Percentiles rank a stretch among this genome's conserved stretches.
phyloP scores from a whole-genome alignment of 2,888 invertebrate genomes.

The Tachina grossa region DNA sequence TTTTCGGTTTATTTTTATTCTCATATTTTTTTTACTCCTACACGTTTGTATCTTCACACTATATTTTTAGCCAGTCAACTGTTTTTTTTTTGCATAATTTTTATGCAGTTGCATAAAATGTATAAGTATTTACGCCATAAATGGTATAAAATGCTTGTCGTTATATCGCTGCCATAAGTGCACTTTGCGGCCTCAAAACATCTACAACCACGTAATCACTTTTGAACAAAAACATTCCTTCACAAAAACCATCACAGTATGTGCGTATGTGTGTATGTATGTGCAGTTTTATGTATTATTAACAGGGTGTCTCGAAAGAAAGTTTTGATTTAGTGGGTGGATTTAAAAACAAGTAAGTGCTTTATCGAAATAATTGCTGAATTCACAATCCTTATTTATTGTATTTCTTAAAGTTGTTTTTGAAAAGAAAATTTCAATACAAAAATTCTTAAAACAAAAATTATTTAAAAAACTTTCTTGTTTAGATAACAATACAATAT shows the following conservation, averaged over 20 bases:
- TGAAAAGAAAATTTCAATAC: too few species aligned
- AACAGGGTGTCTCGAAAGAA: too few species aligned
- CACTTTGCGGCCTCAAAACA: slow-evolving; percentile 67
- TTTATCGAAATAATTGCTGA: too few species aligned
- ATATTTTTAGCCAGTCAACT: slow-evolving; percentile 24
- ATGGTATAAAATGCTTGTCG: slow-evolving; percentile 63
- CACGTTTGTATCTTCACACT: neutral
- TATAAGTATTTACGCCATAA: slow-evolving; percentile 70
- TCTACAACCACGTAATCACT: slow-evolving; percentile 65
- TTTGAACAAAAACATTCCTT: slow-evolving; percentile 30
- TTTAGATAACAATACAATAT: too few species aligned
- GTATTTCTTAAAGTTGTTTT: too few species aligned
- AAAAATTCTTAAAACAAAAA: too few species aligned
- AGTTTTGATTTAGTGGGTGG: too few species aligned
- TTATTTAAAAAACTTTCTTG: too few species aligned
- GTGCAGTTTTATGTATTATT: too few species aligned
- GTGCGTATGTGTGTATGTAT: neutral
- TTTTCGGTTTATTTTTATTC: slow-evolving; percentile 31
- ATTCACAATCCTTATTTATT: too few species aligned
- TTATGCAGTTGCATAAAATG: slow-evolving; percentile 50
- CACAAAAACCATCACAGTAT: too few species aligned
- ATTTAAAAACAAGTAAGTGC: too few species aligned
- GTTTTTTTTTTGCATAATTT: slow-evolving; percentile 9
- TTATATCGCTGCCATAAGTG: slow-evolving; percentile 68
- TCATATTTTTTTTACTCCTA: neutral